Percentiles rank a stretch among this genome's conserved stretches.
phyloP scores from a whole-genome alignment of 2,797 vertebrate species.

The Girardinus metallicus region DNA sequence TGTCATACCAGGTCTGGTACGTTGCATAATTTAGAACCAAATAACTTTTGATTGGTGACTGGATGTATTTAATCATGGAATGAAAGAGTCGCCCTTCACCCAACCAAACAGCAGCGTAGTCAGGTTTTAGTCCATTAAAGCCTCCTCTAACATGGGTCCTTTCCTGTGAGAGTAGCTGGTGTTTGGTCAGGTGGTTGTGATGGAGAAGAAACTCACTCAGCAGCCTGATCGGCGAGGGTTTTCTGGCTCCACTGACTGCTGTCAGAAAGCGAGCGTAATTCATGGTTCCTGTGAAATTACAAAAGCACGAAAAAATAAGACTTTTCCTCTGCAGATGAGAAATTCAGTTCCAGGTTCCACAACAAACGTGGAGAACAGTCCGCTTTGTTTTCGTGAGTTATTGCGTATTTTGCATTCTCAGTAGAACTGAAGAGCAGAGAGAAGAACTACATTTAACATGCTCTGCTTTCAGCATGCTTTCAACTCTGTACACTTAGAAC shows the following conservation, averaged over 20 bases:
- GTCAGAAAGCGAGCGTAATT: conserved; percentile 93
- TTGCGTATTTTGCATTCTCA: background rate
- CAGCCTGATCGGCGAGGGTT: conserved; percentile 85
- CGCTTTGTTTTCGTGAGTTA: background rate
- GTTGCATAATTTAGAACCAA: too few relatives aligned
- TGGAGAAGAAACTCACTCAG: conserved; percentile 83
- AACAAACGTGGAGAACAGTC: background rate
- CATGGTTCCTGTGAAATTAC: conserved; percentile 78
- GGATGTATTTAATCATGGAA: background rate
- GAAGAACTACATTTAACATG: background rate
- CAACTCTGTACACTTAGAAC: background rate
- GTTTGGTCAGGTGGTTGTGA: background rate
- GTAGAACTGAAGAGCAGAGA: too few relatives aligned
- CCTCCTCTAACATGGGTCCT: background rate
- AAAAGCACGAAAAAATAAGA: background rate
- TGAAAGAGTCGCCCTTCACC: background rate
- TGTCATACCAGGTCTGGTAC: too few relatives aligned
- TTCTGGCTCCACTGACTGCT: conserved; percentile 87
- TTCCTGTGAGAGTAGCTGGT: background rate
- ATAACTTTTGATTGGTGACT: background rate
- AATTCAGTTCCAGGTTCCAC: background rate
- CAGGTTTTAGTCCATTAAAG: background rate
- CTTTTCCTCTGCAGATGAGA: background rate
- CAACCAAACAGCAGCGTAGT: background rate
- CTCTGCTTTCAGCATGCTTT: background rate